These are phyloP conservation scores for Globia sparganii DNA, from an alignment of 2,888 invertebrate species.

Conservation along the genomic window DNA sequence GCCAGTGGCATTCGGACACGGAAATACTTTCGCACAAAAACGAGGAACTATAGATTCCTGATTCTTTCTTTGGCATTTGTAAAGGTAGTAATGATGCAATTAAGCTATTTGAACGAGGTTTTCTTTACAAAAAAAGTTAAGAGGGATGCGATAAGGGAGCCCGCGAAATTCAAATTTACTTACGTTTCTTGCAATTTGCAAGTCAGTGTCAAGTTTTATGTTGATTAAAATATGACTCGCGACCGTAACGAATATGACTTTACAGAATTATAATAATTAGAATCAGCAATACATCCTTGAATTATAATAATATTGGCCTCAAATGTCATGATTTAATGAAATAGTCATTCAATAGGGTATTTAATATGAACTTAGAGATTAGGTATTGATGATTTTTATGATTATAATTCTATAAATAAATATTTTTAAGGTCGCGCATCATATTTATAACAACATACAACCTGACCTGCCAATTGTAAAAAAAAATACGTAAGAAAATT, in stretches of 20 bases:
- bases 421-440: not conserved
- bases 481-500: not conserved
- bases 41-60: not conserved
- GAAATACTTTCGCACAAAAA: conserved; percentile 26
- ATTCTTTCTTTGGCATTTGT: conserved; percentile 17
- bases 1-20: conserved; percentile 1
- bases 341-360: not conserved
- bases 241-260: not conserved
- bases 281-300: not conserved
- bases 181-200: not conserved
- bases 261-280: not conserved
- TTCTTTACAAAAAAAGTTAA: not conserved
- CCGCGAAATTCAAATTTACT: not conserved
- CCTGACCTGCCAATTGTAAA: not conserved
- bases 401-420: not conserved
- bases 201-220: not conserved
- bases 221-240: not conserved
- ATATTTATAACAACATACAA: not conserved
- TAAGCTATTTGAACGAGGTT: conserved; percentile 2
- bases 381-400: not conserved
- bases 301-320: too few relatives aligned
- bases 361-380: not conserved
- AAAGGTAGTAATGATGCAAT: conserved; percentile 37
- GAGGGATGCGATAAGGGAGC: not conserved
- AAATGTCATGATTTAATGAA: not conserved